A percentile compares a stretch with the other conserved stretches of the same genome.
Evolutionary conservation across 2,888 invertebrate species (phyloP).

Genomic region (Periphyllus acericola): DNA sequence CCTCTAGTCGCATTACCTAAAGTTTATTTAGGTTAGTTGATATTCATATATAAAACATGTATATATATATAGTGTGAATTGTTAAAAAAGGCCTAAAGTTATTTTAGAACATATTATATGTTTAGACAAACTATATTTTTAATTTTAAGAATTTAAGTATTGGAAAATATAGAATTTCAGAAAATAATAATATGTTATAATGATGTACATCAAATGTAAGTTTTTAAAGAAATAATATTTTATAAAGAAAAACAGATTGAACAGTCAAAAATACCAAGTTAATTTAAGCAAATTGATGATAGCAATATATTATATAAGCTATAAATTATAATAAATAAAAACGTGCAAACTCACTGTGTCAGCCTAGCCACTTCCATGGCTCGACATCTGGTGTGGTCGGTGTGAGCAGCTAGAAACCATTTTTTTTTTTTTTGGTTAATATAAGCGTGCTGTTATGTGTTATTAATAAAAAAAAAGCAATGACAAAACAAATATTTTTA

Average conservation of each 20-base stretch:
- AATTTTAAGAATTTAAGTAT: neutral
- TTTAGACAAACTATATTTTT: neutral
- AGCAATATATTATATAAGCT: constrained; percentile 6
- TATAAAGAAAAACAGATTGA: neutral
- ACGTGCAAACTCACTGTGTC: constrained; percentile 70
- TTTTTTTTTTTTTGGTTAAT: constrained; percentile 60
- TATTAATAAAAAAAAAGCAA: constrained; percentile 51
- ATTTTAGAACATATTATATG: neutral
- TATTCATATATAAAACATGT: neutral
- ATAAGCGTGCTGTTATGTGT: constrained; percentile 55
- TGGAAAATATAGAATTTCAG: neutral
- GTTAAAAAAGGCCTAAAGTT: neutral
- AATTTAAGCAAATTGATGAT: constrained; percentile 21
- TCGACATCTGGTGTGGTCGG: constrained; percentile 88
- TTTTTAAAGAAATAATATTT: constrained; percentile 2
- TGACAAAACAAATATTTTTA: neutral
- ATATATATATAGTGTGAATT: neutral
- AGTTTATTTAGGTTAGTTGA: neutral
- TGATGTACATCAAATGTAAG: neutral
- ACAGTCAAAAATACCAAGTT: neutral
- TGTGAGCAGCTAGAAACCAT: constrained; percentile 81
- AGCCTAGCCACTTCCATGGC: constrained; percentile 91
- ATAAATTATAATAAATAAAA: constrained; percentile 38
- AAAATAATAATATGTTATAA: neutral
- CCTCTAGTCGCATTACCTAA: constrained; percentile 80